Percentiles rank a stretch among this genome's conserved stretches.
These are phyloP conservation scores for Chaetodon trifasciatus DNA, from an alignment of 2,797 vertebrate genomes.

Conservation along the genomic window DNA sequence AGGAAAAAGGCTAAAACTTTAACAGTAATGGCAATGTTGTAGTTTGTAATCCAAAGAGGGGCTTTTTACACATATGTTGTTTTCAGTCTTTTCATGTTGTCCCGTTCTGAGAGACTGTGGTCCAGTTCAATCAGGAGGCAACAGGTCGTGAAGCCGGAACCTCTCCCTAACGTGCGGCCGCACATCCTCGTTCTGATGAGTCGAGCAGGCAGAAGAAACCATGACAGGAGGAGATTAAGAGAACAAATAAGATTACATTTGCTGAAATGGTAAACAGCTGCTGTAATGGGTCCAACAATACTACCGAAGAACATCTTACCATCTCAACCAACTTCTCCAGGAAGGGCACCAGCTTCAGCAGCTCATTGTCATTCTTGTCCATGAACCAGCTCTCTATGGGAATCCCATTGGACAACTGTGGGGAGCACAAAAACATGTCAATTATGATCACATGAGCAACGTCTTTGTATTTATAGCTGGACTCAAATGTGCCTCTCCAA, in stretches of 20 bases:
- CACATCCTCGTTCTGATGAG: slow-evolving; percentile 94
- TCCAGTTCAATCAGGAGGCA: slow-evolving; percentile 93
- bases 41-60: slow-evolving; percentile 91
- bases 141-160: slow-evolving; percentile 98
- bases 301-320: slow-evolving; percentile 79
- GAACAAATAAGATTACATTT: not conserved
- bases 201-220: not conserved
- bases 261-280: not conserved
- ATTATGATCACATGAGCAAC: too few species aligned
- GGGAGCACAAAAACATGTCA: not conserved
- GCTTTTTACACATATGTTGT: slow-evolving; percentile 79
- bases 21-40: slow-evolving; percentile 95
- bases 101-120: slow-evolving; percentile 53
- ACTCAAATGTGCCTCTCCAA: not conserved
- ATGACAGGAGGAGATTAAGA: not conserved
- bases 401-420: slow-evolving; percentile 97
- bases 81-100: slow-evolving; percentile 73
- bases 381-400: slow-evolving; percentile 99
- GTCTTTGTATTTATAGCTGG: not conserved
- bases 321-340: slow-evolving; percentile 99
- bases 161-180: slow-evolving; percentile 96
- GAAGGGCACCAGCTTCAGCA: slow-evolving; percentile 98
- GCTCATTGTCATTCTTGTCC: slow-evolving; percentile 99
- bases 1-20: slow-evolving; percentile 89
- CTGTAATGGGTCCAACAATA: not conserved